phyloP scores from a whole-genome alignment of 2,113 vertebrate genomes.

The Indicator indicator region DNA sequence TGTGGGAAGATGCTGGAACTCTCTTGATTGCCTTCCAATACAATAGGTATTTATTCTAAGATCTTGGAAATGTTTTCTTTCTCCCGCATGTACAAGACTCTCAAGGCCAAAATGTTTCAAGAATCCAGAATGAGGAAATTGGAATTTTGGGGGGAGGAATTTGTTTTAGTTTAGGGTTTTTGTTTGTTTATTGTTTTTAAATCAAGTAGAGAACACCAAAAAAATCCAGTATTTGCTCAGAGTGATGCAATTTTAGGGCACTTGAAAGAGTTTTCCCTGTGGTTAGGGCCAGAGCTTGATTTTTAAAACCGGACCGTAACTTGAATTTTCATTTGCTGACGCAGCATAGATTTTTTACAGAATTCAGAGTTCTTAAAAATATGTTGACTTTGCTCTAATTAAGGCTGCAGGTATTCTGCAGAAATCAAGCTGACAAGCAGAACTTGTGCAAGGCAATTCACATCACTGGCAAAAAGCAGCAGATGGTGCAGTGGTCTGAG shows the following conservation, averaged over 20 bases:
- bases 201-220: background rate
- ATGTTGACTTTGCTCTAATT: background rate
- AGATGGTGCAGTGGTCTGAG: background rate
- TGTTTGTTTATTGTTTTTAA: background rate
- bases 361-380: background rate
- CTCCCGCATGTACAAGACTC: background rate
- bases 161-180: background rate
- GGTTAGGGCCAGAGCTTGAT: background rate
- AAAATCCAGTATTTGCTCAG: background rate
- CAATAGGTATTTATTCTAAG: background rate
- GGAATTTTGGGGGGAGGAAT: background rate
- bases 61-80: background rate
- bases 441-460: background rate
- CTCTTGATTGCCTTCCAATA: background rate
- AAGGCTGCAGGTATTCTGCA: background rate
- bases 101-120: background rate
- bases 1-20: background rate
- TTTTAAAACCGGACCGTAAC: background rate
- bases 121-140: background rate
- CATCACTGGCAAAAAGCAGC: background rate
- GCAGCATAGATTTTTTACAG: background rate
- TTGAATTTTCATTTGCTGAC: conserved; percentile 10
- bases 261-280: background rate
- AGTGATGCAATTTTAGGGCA: background rate
- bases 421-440: conserved; percentile 30